These are phyloP conservation scores for Henricia sp. DNA, from an alignment of 53 echinoderm and acorn worm species.

Conservation along the genomic window DNA sequence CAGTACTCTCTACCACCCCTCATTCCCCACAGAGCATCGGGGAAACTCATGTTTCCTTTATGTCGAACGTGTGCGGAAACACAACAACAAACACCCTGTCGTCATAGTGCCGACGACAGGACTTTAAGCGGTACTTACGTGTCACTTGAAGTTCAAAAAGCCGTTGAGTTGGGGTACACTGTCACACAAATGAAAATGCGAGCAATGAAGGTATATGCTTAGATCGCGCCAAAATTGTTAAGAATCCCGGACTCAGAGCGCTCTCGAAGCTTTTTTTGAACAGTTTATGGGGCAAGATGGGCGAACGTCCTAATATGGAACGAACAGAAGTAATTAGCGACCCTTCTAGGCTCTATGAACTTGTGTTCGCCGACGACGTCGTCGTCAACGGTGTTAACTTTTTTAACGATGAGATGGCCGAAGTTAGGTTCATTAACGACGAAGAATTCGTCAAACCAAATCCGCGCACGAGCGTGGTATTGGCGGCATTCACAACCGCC, in stretches of 20 bases:
- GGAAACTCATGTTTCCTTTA: conserved; percentile 26
- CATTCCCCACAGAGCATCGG: conserved; percentile 24
- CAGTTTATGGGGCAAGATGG: conserved; percentile 75
- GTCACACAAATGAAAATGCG: too few species aligned
- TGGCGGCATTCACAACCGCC: conserved; percentile 25
- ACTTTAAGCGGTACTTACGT: conserved; percentile 63
- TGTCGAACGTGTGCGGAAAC: conserved; percentile 39
- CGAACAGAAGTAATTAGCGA: background rate
- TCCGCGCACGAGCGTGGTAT: background rate
- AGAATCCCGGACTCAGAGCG: conserved; percentile 70
- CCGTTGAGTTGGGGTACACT: conserved; percentile 54
- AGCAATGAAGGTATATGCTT: too few species aligned
- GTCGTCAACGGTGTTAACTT: background rate
- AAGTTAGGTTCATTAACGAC: background rate
- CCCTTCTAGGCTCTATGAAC: conserved; percentile 17
- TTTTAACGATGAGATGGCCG: conserved; percentile 8
- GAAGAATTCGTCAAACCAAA: background rate
- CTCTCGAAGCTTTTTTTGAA: conserved; percentile 76
- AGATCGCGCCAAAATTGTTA: too few species aligned
- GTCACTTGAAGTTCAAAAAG: conserved; percentile 66
- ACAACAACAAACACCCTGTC: background rate
- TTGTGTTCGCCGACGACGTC: conserved; percentile 21
- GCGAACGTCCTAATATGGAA: conserved; percentile 18
- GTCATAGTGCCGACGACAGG: conserved; percentile 48
- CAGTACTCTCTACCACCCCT: conserved; percentile 17